Percentiles rank a stretch among this genome's conserved stretches.
Evolutionary conservation across 1,140 invertebrate genomes (phyloP).

Genomic region (Drosophila murphyi): DNA sequence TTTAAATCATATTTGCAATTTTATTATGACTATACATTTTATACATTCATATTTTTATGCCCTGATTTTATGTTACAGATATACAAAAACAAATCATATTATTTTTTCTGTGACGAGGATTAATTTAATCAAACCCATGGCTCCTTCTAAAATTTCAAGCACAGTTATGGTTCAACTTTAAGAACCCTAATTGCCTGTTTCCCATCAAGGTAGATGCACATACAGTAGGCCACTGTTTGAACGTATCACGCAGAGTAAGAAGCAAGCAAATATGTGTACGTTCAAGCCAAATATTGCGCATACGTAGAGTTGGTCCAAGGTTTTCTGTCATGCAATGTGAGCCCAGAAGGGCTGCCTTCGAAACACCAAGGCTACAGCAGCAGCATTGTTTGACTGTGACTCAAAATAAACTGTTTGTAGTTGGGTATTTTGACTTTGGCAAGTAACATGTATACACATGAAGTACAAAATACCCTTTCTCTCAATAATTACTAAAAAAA

Average conservation of each 20-base stretch:
- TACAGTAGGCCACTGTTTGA: slow-evolving; percentile 22
- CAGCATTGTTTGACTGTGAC: neutral
- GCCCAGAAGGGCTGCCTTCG: slow-evolving; percentile 15
- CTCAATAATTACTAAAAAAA: neutral
- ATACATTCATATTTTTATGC: neutral
- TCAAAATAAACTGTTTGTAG: neutral
- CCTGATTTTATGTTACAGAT: too few relatives aligned
- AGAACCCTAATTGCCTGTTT: neutral
- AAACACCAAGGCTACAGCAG: slow-evolving; percentile 31
- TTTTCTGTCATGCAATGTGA: slow-evolving; percentile 27
- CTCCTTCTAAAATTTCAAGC: too few relatives aligned
- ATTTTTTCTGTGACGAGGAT: too few relatives aligned
- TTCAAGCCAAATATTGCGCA: slow-evolving; percentile 49
- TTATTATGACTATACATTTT: neutral
- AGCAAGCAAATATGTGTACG: slow-evolving; percentile 39
- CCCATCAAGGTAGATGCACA: neutral
- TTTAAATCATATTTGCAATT: too few relatives aligned
- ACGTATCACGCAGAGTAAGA: slow-evolving; percentile 15
- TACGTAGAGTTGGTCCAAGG: slow-evolving; percentile 47
- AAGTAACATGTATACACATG: neutral
- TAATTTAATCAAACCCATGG: too few relatives aligned
- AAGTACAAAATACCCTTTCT: slow-evolving; percentile 11
- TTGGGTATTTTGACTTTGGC: slow-evolving; percentile 1
- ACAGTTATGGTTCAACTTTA: neutral
- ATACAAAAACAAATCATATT: too few relatives aligned